Conservation (phyloP, 2,797 vertebrate species). For the Peromyscus melanophrys region DNA sequence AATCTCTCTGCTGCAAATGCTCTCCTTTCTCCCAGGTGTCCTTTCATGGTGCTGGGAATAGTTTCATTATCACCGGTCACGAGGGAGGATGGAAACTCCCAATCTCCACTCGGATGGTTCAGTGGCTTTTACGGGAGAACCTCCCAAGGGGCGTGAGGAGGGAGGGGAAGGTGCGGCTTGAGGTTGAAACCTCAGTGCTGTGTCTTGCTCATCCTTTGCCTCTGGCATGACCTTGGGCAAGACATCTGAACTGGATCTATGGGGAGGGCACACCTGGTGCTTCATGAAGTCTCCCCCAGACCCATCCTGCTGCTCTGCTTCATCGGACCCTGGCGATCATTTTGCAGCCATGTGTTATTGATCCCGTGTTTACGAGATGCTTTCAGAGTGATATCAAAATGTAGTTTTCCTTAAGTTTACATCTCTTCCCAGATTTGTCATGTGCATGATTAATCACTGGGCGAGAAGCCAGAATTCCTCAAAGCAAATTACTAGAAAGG, state of each 20-base stretch:
- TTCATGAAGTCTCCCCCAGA: background rate
- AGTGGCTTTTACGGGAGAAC: background rate
- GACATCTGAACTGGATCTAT: background rate
- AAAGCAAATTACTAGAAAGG: slow-evolving; percentile 68
- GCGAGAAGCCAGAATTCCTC: slow-evolving; percentile 46
- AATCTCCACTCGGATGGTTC: background rate
- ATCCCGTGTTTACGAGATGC: slow-evolving; percentile 54
- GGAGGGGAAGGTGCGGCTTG: background rate
- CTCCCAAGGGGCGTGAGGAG: background rate
- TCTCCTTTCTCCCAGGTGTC: slow-evolving; percentile 30
- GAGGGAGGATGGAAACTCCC: background rate
- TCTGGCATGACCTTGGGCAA: background rate
- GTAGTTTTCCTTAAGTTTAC: slow-evolving; percentile 73
- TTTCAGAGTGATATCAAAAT: slow-evolving; percentile 69
- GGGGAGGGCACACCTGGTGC: background rate
- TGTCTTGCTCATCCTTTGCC: background rate
- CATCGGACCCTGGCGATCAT: background rate
- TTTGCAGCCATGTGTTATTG: slow-evolving; percentile 26
- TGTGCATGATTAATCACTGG: slow-evolving; percentile 66
- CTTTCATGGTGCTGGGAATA: slow-evolving; percentile 2
- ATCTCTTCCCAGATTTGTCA: slow-evolving; percentile 67
- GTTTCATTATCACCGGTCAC: background rate
- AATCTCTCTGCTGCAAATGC: background rate
- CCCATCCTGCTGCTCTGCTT: background rate
- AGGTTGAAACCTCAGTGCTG: background rate